Evolutionary conservation across 2,888 invertebrate genomes (phyloP).

Genomic region (Maniola hyperantus): DNA sequence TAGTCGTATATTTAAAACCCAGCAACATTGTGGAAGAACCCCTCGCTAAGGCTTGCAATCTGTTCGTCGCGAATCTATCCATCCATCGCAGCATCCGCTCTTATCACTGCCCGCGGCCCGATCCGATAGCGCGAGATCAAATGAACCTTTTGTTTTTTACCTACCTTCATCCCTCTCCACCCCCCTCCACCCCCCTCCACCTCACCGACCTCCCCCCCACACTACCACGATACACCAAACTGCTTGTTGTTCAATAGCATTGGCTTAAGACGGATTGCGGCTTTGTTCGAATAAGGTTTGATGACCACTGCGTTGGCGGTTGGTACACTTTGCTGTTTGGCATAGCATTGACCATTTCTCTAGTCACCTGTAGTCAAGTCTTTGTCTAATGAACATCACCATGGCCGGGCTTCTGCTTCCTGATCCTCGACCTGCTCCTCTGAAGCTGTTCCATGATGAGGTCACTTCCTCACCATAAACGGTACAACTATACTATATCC

Average conservation of each 20-base stretch:
- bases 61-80: not conserved
- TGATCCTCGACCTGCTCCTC: too few species aligned
- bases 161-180: not conserved
- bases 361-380: not conserved
- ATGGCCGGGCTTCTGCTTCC: too few species aligned
- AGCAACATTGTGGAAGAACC: not conserved
- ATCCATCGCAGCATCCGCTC: not conserved
- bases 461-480: too few species aligned
- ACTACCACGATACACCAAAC: not conserved
- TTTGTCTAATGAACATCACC: too few species aligned
- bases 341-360: too few species aligned
- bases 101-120: constrained; percentile 7
- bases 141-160: constrained; percentile 11
- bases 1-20: not conserved
- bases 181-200: not conserved
- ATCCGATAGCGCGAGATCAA: constrained; percentile 10
- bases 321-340: too few species aligned
- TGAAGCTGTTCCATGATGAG: too few species aligned
- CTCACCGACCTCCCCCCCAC: not conserved
- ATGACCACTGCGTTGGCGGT: not conserved
- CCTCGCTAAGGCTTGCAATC: not conserved
- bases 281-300: not conserved
- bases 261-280: not conserved
- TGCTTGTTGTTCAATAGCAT: not conserved
- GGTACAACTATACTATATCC: too few species aligned